A percentile compares a stretch with the other conserved stretches of the same genome.
Conservation (phyloP, 1,140 invertebrate genomes). For the Papilio dardanus region DNA sequence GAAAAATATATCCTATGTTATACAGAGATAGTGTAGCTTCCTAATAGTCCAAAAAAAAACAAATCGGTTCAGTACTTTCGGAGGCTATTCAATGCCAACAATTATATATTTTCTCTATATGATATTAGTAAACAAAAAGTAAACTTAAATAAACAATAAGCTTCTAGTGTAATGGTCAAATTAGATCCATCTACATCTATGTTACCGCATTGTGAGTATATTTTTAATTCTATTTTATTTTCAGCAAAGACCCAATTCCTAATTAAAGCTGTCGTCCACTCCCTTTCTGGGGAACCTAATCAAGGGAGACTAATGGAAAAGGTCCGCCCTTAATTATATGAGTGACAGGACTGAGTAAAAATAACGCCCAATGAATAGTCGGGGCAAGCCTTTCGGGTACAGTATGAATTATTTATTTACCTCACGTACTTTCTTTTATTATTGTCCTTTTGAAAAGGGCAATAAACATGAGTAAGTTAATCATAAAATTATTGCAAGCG, state of each 20-base stretch:
- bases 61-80: too few species aligned
- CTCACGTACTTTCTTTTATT: slow-evolving; percentile 16
- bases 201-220: neutral
- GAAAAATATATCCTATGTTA: too few species aligned
- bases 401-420: slow-evolving; percentile 9
- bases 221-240: neutral
- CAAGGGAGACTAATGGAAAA: slow-evolving; percentile 19
- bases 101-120: too few species aligned
- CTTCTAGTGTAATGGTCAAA: neutral
- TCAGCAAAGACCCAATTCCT: neutral
- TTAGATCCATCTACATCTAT: neutral
- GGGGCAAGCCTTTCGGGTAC: slow-evolving; percentile 3
- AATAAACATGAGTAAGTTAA: slow-evolving; percentile 15
- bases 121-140: too few species aligned
- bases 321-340: slow-evolving; percentile 19
- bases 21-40: too few species aligned
- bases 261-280: neutral
- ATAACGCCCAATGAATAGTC: slow-evolving; percentile 23
- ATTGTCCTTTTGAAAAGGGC: slow-evolving; percentile 16
- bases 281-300: slow-evolving; percentile 4
- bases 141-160: too few species aligned
- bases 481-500: neutral
- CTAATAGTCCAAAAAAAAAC: too few species aligned
- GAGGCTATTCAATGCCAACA: too few species aligned
- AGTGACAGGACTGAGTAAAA: slow-evolving; percentile 21